Evolutionary conservation across 2,113 vertebrate genomes (phyloP).

Genomic region (Piaya cayana): DNA sequence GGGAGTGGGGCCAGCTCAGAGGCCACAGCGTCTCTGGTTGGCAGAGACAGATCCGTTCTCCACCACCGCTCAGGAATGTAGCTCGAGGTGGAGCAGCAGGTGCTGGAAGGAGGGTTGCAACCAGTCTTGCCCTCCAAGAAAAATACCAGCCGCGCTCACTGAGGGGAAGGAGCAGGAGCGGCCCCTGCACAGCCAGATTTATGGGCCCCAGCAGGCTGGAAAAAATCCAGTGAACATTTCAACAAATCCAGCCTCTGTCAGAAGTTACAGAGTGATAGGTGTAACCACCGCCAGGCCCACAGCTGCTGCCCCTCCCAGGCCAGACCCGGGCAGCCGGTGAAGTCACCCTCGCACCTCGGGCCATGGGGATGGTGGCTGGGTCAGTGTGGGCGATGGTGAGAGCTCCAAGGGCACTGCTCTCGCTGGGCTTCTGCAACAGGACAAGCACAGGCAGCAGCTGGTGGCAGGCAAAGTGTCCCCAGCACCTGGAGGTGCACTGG

Average conservation of each 20-base stretch:
- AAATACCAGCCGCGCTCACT: slow-evolving; percentile 39
- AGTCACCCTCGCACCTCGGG: slow-evolving; percentile 32
- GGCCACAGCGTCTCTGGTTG: not conserved
- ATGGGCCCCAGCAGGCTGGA: slow-evolving; percentile 50
- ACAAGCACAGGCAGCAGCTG: not conserved
- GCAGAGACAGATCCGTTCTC: not conserved
- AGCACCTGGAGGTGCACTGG: not conserved
- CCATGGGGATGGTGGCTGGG: not conserved
- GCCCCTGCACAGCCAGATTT: slow-evolving; percentile 55
- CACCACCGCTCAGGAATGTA: slow-evolving; percentile 30
- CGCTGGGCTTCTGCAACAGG: not conserved
- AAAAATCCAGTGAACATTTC: slow-evolving; percentile 64
- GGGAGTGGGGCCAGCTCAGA: not conserved
- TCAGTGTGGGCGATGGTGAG: not conserved
- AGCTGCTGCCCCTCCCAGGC: slow-evolving; percentile 34
- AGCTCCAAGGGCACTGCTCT: rapidly evolving
- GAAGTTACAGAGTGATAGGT: slow-evolving; percentile 59
- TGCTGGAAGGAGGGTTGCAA: slow-evolving; percentile 41
- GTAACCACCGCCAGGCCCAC: not conserved
- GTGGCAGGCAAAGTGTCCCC: not conserved
- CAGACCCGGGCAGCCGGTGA: not conserved
- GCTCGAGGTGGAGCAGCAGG: slow-evolving; percentile 47
- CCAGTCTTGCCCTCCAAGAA: slow-evolving; percentile 60
- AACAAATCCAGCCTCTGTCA: slow-evolving; percentile 53
- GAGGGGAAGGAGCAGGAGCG: slow-evolving; percentile 36